Conservation (phyloP, 2,797 vertebrate genomes). For the Picus viridis region DNA sequence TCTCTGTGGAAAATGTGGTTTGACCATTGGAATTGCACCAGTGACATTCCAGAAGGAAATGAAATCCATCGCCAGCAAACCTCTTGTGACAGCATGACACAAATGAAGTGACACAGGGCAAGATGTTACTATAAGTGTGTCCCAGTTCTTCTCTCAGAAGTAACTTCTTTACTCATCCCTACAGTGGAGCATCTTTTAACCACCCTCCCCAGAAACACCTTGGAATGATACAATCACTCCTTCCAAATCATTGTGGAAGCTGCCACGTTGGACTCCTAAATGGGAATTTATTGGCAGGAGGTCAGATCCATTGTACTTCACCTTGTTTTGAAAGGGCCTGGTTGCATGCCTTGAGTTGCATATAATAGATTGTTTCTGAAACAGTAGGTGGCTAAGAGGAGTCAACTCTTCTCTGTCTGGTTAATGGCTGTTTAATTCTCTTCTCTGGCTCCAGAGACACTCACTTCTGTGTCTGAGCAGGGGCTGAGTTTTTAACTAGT, state of each 20-base stretch:
- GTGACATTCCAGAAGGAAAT: slow-evolving; percentile 31
- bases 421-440: background rate
- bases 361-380: background rate
- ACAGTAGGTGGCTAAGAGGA: background rate
- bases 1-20: slow-evolving; percentile 16
- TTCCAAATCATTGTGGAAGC: accelerated
- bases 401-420: background rate
- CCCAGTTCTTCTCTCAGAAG: background rate
- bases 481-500: background rate
- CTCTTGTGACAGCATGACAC: background rate
- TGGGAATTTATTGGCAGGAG: background rate
- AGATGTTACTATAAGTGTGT: background rate
- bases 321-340: background rate
- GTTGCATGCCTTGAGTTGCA: background rate
- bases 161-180: background rate
- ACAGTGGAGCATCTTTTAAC: background rate
- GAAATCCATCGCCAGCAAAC: background rate
- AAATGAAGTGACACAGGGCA: background rate
- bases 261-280: background rate
- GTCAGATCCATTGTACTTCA: background rate
- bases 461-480: background rate
- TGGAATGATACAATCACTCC: background rate
- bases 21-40: background rate
- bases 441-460: background rate
- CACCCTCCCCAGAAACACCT: background rate